Percentiles rank a stretch among this genome's conserved stretches.
phyloP scores from a whole-genome alignment of 2,113 vertebrate species.

The Thermophis baileyi region DNA sequence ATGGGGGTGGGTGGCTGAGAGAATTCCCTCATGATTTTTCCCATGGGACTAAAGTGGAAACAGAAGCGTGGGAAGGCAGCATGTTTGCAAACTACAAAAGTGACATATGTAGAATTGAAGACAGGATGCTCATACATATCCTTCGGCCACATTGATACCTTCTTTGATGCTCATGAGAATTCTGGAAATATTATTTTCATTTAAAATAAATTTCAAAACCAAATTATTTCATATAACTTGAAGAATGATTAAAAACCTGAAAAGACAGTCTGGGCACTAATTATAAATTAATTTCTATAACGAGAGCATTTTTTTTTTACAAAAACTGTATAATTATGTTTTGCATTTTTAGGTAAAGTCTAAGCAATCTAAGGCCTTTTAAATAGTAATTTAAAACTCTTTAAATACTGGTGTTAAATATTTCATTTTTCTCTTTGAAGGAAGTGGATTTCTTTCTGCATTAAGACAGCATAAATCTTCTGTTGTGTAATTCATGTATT shows the following conservation, averaged over 20 bases:
- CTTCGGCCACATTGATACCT: background rate
- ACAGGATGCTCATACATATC: background rate
- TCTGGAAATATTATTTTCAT: background rate
- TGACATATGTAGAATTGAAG: background rate
- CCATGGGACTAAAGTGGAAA: background rate
- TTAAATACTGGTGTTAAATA: background rate
- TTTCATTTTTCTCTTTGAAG: background rate
- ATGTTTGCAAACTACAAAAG: background rate
- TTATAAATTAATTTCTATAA: background rate
- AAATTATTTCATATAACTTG: background rate
- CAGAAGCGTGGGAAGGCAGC: background rate
- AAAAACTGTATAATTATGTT: background rate
- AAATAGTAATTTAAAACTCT: background rate
- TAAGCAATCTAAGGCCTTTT: background rate
- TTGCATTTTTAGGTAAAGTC: background rate
- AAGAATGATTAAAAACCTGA: background rate
- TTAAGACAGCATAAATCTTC: constrained; percentile 24
- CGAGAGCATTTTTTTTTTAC: too few relatives aligned
- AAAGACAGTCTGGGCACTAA: background rate
- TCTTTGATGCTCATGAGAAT: background rate
- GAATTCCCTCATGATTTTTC: background rate
- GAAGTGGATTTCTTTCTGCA: background rate
- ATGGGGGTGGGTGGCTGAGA: background rate
- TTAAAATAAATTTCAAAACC: background rate
- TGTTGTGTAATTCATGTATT: constrained; percentile 44